A percentile compares a stretch with the other conserved stretches of the same genome.
These are phyloP conservation scores for Myzus persicae DNA, from an alignment of 1,140 invertebrate species.

Conservation along the genomic window DNA sequence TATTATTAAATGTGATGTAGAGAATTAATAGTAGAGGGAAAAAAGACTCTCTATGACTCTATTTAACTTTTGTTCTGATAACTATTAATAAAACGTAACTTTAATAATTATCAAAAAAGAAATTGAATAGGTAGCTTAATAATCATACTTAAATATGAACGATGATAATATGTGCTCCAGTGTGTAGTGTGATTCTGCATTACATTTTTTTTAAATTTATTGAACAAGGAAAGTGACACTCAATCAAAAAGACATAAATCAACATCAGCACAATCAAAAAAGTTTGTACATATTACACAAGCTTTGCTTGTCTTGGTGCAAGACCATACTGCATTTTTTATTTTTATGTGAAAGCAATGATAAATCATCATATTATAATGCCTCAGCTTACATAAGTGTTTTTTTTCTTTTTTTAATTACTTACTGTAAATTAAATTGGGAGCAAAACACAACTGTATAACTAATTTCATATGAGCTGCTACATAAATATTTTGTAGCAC, in stretches of 20 bases:
- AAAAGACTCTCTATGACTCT: neutral
- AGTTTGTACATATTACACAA: neutral
- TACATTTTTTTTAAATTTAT: neutral
- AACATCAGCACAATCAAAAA: neutral
- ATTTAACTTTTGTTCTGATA: neutral
- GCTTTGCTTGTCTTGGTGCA: neutral
- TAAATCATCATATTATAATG: neutral
- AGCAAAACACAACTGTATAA: neutral
- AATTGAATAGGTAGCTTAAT: neutral
- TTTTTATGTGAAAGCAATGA: neutral
- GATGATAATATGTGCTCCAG: too few relatives aligned
- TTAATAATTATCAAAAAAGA: neutral
- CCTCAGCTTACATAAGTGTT: neutral
- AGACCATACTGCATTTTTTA: neutral
- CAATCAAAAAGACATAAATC: constrained; percentile 16
- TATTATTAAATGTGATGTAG: neutral
- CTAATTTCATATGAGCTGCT: neutral
- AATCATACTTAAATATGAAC: neutral
- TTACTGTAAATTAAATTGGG: neutral
- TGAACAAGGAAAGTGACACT: neutral
- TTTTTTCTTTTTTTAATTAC: neutral
- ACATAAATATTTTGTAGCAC: neutral
- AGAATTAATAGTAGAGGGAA: neutral
- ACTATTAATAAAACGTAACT: neutral
- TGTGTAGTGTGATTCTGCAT: neutral